Conservation (phyloP, 2,797 vertebrate genomes). For the Rachycentron canadum region DNA sequence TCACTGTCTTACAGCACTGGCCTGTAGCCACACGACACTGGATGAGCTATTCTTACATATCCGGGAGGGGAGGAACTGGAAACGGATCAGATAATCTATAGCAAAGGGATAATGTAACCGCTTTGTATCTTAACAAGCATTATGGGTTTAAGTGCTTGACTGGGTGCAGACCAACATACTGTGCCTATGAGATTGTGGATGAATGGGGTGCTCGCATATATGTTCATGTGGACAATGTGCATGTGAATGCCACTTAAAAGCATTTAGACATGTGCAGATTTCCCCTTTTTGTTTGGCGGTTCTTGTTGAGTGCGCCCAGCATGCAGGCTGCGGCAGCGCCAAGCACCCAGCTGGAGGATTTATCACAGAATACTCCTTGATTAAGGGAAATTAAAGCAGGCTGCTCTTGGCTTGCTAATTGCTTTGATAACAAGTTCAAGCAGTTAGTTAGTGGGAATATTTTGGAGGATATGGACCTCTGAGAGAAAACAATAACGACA, state of each 20-base stretch:
- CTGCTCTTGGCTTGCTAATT: slow-evolving; percentile 82
- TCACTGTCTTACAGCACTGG: slow-evolving; percentile 39
- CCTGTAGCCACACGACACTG: slow-evolving; percentile 4
- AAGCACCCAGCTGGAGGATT: slow-evolving; percentile 81
- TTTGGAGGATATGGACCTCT: slow-evolving; percentile 71
- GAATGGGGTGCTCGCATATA: slow-evolving; percentile 45
- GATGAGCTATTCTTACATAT: slow-evolving; percentile 39
- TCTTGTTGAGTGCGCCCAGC: slow-evolving; percentile 66
- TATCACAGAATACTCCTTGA: slow-evolving; percentile 83
- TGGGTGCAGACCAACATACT: slow-evolving; percentile 55
- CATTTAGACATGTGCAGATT: slow-evolving; percentile 68
- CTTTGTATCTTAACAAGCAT: slow-evolving; percentile 53
- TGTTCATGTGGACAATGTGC: slow-evolving; percentile 47
- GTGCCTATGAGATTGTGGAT: slow-evolving; percentile 48
- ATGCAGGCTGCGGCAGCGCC: slow-evolving; percentile 62
- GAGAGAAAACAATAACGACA: slow-evolving; percentile 74
- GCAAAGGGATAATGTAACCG: slow-evolving; percentile 37
- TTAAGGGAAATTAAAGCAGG: slow-evolving; percentile 85
- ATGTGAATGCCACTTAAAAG: slow-evolving; percentile 67
- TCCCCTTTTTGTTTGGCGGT: slow-evolving; percentile 63
- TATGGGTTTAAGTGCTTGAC: slow-evolving; percentile 57
- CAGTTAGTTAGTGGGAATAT: slow-evolving; percentile 76
- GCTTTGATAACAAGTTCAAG: slow-evolving; percentile 85
- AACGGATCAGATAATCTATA: slow-evolving; percentile 60
- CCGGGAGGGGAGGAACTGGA: slow-evolving; percentile 13